Percentiles rank a stretch among this genome's conserved stretches.
phyloP scores from a whole-genome alignment of 2,888 invertebrate genomes.

The Drosophila prolongata region DNA sequence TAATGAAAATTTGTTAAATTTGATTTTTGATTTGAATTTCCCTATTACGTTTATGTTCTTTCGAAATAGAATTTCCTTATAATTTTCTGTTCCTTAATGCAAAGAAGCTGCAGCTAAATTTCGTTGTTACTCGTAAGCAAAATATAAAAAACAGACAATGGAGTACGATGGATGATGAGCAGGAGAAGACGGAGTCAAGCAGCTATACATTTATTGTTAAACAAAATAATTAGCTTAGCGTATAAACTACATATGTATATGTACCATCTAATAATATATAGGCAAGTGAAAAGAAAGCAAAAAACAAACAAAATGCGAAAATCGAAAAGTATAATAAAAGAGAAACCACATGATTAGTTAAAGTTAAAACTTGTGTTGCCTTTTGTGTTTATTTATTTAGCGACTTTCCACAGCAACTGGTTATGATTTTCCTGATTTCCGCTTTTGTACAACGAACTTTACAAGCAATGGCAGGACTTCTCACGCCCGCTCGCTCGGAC shows the following conservation, averaged over 20 bases:
- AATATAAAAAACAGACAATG: slow-evolving; percentile 43
- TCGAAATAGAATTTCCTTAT: slow-evolving; percentile 62
- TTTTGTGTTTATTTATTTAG: slow-evolving; percentile 35
- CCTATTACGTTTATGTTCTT: slow-evolving; percentile 52
- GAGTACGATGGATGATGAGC: slow-evolving; percentile 11
- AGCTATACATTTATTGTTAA: slow-evolving; percentile 78
- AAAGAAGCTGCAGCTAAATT: slow-evolving; percentile 67
- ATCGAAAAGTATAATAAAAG: slow-evolving; percentile 45
- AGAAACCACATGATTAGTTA: slow-evolving; percentile 63
- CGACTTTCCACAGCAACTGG: slow-evolving; percentile 19
- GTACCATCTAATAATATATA: slow-evolving; percentile 65
- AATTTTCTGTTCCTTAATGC: slow-evolving; percentile 70
- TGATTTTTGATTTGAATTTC: slow-evolving; percentile 45
- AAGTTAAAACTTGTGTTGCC: slow-evolving; percentile 59
- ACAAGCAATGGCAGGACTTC: slow-evolving; percentile 25
- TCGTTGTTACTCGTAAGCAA: slow-evolving; percentile 43
- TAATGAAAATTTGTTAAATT: slow-evolving; percentile 56
- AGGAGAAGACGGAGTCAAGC: slow-evolving; percentile 49
- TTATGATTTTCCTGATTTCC: slow-evolving; percentile 22
- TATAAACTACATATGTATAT: slow-evolving; percentile 72
- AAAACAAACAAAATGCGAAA: slow-evolving; percentile 47
- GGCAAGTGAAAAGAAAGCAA: slow-evolving; percentile 65
- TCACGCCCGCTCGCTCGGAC: slow-evolving; percentile 27
- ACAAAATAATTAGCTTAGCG: slow-evolving; percentile 74
- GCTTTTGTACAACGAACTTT: slow-evolving; percentile 61